Base-by-base conservation (phyloP, 2,113 vertebrate species). In the Propithecus coquereli region DNA sequence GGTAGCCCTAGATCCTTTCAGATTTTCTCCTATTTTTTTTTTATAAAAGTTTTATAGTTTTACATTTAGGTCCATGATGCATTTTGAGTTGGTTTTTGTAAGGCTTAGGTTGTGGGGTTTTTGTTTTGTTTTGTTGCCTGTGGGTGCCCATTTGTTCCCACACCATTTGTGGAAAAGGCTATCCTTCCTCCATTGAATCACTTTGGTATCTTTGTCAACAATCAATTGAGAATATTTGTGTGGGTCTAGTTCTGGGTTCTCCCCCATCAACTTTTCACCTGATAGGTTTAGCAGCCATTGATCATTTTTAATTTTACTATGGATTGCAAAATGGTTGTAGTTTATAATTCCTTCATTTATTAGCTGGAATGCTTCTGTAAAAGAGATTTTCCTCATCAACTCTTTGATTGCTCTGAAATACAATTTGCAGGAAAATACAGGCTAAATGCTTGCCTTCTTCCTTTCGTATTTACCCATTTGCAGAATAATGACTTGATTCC, bases 371-470 rank as follows among this genome's bases (percentile, higher is more conserved):
- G 47, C 81, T 94, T 92, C 63, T 89, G 13, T 76, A 54, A 88
- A 95, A 93, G 50, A 92, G 54, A 87, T 79, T 91, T 93, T 96
- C 68, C 52, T 95, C 54, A 40, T 34, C 13, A 45, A 27, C 6
- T 91, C 57, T 94, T 73, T 92, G 57, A 22, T 94, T 94, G 47
- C 47, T 95, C 77, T 95, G 40, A 96, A 43, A 22, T 86, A 70
- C 20, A 70, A 1, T 95, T 92, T 93, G 8, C 43, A 79, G 59
- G 43, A 91, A 92, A 91, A 91, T 65, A 0, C 45, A 76, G 68
- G 40, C 70, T 74, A 95, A 94, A 80, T 87, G 59, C 80, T 95
- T 97, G 47, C 63, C 90, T 94, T 74, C 90, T 89, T 68, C 50
- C 47, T 85, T 91, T 97, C 86, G 43, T 89, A 89, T 93, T 79